Evolutionary conservation across 1,140 invertebrate genomes (phyloP).

Genomic region (Drosophila truncata): DNA sequence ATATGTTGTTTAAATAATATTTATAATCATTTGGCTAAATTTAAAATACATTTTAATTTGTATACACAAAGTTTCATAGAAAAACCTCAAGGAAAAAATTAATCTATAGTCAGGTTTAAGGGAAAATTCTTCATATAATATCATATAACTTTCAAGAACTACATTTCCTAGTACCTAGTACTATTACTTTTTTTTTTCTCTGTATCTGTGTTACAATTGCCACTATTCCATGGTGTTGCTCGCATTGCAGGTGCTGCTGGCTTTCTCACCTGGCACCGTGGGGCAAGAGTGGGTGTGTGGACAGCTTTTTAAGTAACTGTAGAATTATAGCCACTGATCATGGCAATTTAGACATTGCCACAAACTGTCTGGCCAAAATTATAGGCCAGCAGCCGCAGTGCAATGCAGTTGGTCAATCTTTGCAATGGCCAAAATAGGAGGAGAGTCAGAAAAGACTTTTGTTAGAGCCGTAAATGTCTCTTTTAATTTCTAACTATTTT

Average conservation of each 20-base stretch:
- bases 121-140: fast-evolving
- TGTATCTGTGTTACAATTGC: constrained; percentile 18
- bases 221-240: constrained; percentile 13
- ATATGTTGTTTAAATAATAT: neutral
- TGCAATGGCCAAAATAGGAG: constrained; percentile 4
- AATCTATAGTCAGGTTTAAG: neutral
- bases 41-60: neutral
- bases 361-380: constrained; percentile 16
- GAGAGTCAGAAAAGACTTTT: neutral
- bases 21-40: neutral
- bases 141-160: neutral
- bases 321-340: constrained; percentile 31
- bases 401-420: constrained; percentile 6
- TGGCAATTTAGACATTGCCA: constrained; percentile 20
- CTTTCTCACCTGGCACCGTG: constrained; percentile 54
- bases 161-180: neutral
- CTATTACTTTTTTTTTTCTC: neutral
- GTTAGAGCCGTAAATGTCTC: neutral
- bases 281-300: constrained; percentile 21
- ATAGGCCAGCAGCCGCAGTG: neutral
- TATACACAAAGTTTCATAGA: neutral
- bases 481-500: too few relatives aligned
- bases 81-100: neutral
- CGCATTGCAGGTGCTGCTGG: constrained; percentile 25
- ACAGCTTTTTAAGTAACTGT: neutral